Evolutionary conservation across 1,140 invertebrate species (phyloP).

Genomic region (Lepidotrigona ventralis): DNA sequence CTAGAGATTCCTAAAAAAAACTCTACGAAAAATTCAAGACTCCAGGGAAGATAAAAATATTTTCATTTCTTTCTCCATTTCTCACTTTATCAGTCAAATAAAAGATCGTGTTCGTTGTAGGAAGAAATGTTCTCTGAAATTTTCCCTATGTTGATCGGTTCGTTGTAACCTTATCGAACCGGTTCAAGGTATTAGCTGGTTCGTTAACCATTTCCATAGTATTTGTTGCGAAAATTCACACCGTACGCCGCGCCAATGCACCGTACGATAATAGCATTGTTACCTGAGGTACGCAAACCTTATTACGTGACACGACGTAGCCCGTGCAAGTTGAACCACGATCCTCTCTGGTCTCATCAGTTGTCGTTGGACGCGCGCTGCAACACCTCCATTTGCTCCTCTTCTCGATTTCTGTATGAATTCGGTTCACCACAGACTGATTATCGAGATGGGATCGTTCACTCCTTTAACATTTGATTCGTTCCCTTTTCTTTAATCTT

Average conservation of each 20-base stretch:
- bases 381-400: neutral
- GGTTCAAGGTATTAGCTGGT: constrained; percentile 57
- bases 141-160: neutral
- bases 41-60: too few relatives aligned
- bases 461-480: too few relatives aligned
- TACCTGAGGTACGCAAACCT: constrained; percentile 66
- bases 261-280: constrained; percentile 77
- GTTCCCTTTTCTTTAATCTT: neutral
- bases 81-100: neutral
- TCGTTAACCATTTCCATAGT: constrained; percentile 49
- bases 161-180: constrained; percentile 30
- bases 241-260: constrained; percentile 71
- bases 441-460: neutral
- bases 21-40: too few relatives aligned
- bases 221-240: constrained; percentile 60
- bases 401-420: neutral
- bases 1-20: too few relatives aligned
- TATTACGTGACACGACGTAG: constrained; percentile 74
- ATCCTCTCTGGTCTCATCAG: constrained; percentile 73
- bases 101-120: neutral
- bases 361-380: constrained; percentile 69
- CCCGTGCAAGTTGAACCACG: constrained; percentile 64
- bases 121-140: neutral
- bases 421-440: neutral
- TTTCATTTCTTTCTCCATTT: too few relatives aligned